Conservation (phyloP, 2,888 invertebrate species). For the Eupithecia abbreviata region DNA sequence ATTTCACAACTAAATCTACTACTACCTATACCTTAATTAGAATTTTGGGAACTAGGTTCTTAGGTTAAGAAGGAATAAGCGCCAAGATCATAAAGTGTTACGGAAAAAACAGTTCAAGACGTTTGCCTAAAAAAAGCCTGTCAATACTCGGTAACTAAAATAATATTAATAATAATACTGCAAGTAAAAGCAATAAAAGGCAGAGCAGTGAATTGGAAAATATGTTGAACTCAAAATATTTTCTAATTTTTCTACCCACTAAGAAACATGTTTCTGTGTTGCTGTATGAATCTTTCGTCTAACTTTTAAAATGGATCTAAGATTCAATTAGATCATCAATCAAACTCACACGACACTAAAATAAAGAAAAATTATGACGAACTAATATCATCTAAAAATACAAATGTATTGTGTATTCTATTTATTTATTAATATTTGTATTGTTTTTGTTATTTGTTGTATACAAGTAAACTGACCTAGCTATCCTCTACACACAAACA, state of each 20-base stretch:
- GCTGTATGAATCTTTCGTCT: not conserved
- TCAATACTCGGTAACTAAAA: not conserved
- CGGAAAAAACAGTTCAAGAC: not conserved
- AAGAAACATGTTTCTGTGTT: not conserved
- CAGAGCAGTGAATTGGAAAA: too few species aligned
- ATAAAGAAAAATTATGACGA: not conserved
- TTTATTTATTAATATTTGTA: too few species aligned
- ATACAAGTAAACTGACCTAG: constrained; percentile 19
- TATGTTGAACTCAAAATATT: not conserved
- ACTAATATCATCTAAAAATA: too few species aligned
- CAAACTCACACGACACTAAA: not conserved
- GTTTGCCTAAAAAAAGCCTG: not conserved
- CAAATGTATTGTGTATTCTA: too few species aligned
- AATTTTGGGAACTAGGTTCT: too few species aligned
- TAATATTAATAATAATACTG: not conserved
- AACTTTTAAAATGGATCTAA: too few species aligned
- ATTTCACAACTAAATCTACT: too few species aligned
- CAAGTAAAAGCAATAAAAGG: too few species aligned
- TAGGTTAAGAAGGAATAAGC: not conserved
- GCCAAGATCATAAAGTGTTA: not conserved
- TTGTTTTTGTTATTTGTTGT: not conserved
- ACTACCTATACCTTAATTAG: not conserved
- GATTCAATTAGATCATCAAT: too few species aligned
- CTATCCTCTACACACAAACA: constrained; percentile 9
- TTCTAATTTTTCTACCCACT: not conserved